Evolutionary conservation across 2,113 vertebrate species (phyloP), one percentile per base, ranked within the genome.

Genomic region (Rhinopomastus cyanomelas): DNA sequence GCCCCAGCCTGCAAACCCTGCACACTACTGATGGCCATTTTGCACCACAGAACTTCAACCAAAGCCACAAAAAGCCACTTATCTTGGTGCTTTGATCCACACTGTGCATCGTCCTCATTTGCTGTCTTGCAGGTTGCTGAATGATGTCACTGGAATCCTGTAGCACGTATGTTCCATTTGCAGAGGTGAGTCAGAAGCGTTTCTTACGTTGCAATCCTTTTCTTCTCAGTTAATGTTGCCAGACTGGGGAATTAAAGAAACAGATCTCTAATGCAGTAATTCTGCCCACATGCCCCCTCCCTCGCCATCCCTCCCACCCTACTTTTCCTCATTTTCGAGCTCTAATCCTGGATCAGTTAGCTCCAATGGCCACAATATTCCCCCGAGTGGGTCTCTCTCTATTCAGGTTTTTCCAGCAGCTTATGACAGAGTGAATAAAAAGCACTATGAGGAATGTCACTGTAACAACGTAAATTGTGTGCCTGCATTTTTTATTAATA

Each of bases 401-500:
- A 49, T 42, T 72, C 82, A 87, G 14, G 29, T 51, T 81, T 53
- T 87, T 87, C 49, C 65, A 67, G 61, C 62, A 84, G 73, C 77
- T 95, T 96, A 88, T 69, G 78, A 83, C 69, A 87, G 73, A 87
- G 82, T 72, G 53, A 74, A 86, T 85, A 95, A 73, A 39, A 32
- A 93, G 21, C 93, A 83, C 39, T 79, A 87, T 48, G 78, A 95
- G 74, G 89, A 94, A 94, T 78, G 71, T 88, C 74, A 62, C 56
- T 55, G 60, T 69, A 80, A 79, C 67, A 81, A 32, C 75, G 86
- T 85, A 72, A 91, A 94, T 90, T 77, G 52, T 77, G 61, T 55
- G 76, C 81, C 66, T 39, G 14, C 93, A 96, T 97, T 94, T 94
- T 90, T 96, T 95, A 96, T 95, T 96, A 82, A 96, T 94, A 96